Base-by-base conservation (phyloP, 2,888 invertebrate species). In the Clitarchus hookeri region DNA sequence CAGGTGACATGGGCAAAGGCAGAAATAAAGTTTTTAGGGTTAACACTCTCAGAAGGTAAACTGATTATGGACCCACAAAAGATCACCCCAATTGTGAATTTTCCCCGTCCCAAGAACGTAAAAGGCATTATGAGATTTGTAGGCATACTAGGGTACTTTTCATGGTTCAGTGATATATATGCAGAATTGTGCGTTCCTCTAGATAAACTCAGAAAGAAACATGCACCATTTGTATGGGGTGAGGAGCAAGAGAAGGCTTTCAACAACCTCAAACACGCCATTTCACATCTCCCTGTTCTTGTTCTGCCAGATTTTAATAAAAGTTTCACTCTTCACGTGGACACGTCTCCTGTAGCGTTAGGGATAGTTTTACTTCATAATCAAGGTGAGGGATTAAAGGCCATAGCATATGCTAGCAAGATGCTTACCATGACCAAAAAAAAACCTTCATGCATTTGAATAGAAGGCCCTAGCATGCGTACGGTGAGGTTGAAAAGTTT, bases 311-410 rank as follows among this genome's bases (percentile, higher is more conserved):
- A 82, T 27, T 82, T 82, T 26, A 8, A 36, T 8, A 27, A 44
- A 8, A 13, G 2, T n/a, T 82, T 82, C 0, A 23, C 13, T 2
- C 82, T 82, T 25, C 36, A 27, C n/a, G 16, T 1, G 6, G 82
- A 82, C 9, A 23, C 36, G 2, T 23, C 19, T 4, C 4, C 16
- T 27, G 6, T 82, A 13, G 82, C 82, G 27, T 82, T 82, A 0
- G 82, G 36, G 9, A 36, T 8, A 9, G 82, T 82, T 19, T n/a
- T 82, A 6, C 13, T 44, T 6, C 82, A 82, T 12, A 23, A 13
- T 6, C 6, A 19, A 0, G 27, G n/a, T 6, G 36, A 6, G 6
- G 36, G n/a, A 4, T 13, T 27, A 3, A 0, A 19, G 0, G 0
- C 82, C 2, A 16, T 82, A 8, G 82, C 0, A 0, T 36, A 19